Evolutionary conservation across 1,140 invertebrate species (phyloP).

Genomic region (Gerris buenoi): DNA sequence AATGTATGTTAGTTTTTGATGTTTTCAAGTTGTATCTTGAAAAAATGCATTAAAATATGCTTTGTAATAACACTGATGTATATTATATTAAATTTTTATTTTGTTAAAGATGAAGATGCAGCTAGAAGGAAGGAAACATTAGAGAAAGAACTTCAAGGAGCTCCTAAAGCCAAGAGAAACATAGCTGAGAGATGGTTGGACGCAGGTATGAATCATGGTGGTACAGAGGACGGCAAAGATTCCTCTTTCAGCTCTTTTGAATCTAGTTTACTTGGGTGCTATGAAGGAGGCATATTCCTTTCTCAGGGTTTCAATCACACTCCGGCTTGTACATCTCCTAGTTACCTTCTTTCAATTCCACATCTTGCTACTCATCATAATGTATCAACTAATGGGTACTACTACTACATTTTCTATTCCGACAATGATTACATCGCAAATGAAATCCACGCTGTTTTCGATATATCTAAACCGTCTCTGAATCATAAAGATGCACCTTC

Average conservation of each 20-base stretch:
- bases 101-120: not conserved
- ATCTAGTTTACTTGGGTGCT: conserved; percentile 52
- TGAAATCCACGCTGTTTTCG: conserved; percentile 64
- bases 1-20: not conserved
- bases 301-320: conserved; percentile 49
- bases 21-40: not conserved
- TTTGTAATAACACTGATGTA: not conserved
- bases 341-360: conserved; percentile 44
- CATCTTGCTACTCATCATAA: conserved; percentile 47
- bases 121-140: not conserved
- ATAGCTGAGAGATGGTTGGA: conserved; percentile 39
- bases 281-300: conserved; percentile 51
- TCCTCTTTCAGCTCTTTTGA: conserved; percentile 61
- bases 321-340: conserved; percentile 44
- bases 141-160: not conserved
- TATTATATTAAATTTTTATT: conserved; percentile 1
- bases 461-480: conserved; percentile 65
- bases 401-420: conserved; percentile 75
- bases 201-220: conserved; percentile 54
- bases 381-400: conserved; percentile 55
- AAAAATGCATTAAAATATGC: not conserved
- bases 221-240: conserved; percentile 46
- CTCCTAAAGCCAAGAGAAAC: conserved; percentile 34
- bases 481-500: conserved; percentile 52
- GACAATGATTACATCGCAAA: conserved; percentile 63